Percentiles rank a stretch among this genome's conserved stretches.
phyloP scores from a whole-genome alignment of 2,888 invertebrate species.

The Balanococcus diminutus region DNA sequence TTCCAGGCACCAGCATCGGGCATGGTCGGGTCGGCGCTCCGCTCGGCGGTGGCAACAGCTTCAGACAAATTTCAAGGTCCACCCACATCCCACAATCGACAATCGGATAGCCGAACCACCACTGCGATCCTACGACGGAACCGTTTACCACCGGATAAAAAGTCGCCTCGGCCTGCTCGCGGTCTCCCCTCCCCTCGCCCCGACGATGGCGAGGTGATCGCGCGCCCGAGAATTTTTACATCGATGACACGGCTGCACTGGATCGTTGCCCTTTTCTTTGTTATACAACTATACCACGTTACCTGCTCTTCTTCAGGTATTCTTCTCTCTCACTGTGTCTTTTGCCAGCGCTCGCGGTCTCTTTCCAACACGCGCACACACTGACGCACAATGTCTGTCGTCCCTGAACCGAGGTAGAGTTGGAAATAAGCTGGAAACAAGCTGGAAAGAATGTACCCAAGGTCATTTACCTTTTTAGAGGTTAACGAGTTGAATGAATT shows the following conservation, averaged over 20 bases:
- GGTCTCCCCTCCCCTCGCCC: neutral
- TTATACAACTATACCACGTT: conserved; percentile 7
- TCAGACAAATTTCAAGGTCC: conserved; percentile 11
- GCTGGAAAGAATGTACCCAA: conserved; percentile 53
- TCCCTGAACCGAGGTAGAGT: conserved; percentile 49
- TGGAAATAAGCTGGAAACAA: conserved; percentile 53
- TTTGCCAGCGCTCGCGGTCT: neutral
- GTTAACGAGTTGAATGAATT: conserved; percentile 54
- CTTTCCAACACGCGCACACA: neutral
- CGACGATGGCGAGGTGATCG: neutral
- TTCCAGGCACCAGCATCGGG: neutral
- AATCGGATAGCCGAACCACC: neutral
- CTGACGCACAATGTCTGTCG: conserved; percentile 44
- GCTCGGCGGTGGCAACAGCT: neutral
- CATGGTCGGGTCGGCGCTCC: neutral
- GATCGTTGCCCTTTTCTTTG: conserved; percentile 54
- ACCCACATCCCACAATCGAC: neutral
- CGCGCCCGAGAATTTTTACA: conserved; percentile 36
- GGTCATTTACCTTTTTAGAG: conserved; percentile 52
- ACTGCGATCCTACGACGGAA: neutral
- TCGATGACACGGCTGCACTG: conserved; percentile 42
- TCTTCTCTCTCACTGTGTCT: neutral
- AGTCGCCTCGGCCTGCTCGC: neutral
- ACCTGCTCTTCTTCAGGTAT: conserved; percentile 16
- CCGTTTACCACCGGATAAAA: neutral